These are phyloP conservation scores for Parnassius smintheus DNA, from an alignment of 2,888 invertebrate genomes.

Conservation along the genomic window DNA sequence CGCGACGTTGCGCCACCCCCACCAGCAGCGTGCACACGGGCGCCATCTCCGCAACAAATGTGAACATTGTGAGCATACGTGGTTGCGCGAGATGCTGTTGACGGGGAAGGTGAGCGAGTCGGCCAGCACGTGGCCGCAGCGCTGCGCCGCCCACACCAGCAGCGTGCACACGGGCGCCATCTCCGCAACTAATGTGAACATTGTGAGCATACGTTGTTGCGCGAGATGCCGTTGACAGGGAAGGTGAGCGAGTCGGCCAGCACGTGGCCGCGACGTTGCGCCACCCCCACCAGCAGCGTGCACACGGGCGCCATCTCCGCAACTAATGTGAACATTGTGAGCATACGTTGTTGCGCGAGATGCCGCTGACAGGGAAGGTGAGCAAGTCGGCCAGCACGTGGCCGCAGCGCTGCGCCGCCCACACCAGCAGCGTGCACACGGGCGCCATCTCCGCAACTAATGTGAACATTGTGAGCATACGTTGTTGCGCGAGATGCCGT, in stretches of 20 bases:
- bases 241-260: conserved; percentile 97
- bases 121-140: conserved; percentile 92
- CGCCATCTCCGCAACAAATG: conserved; percentile 88
- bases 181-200: conserved; percentile 61
- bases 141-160: conserved; percentile 92
- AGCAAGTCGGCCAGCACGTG: too few species aligned
- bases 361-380: too few species aligned
- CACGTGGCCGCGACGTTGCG: conserved; percentile 90
- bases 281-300: conserved; percentile 93
- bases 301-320: conserved; percentile 96
- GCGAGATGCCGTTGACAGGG: conserved; percentile 96
- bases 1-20: conserved; percentile 92
- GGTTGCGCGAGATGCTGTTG: conserved; percentile 95
- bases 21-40: conserved; percentile 95
- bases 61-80: conserved; percentile 67
- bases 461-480: conserved; percentile 51
- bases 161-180: conserved; percentile 96
- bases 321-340: too few species aligned
- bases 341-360: too few species aligned
- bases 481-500: conserved; percentile 96
- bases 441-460: conserved; percentile 90
- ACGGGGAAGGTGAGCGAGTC: conserved; percentile 98
- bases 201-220: conserved; percentile 86
- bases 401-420: conserved; percentile 90
- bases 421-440: conserved; percentile 93